Evolutionary conservation across 2,888 invertebrate genomes (phyloP), one percentile per base, ranked within the genome.

Genomic region (Achlya flavicornis): DNA sequence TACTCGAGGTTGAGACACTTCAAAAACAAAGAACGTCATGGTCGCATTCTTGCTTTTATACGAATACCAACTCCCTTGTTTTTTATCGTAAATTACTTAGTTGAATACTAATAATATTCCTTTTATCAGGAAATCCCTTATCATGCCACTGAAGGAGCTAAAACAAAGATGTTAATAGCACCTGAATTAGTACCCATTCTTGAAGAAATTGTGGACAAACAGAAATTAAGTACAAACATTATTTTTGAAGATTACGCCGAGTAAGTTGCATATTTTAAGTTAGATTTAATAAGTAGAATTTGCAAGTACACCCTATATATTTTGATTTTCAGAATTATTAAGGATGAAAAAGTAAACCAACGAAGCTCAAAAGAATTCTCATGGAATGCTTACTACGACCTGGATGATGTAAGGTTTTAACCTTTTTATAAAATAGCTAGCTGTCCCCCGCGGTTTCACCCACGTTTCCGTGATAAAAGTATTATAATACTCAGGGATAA

Each of bases 301-400:
- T 26, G 1, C 26, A 26, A 26, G 26, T 26, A 26, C 26, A 26
- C 26, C 26, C 26, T 26, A 41, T 41, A 35, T 19, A 32, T 64
- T 59, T 33, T 7, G 57, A 64, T 81, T 83, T 41, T 32, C 66
- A 95, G 95, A 70, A 81, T 94, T 63, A 94, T 95, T 68, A 87
- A 89, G 19, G 84, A 84, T 43, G 94, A 94, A 71, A 86, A 91
- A 74, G 76, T 78, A 85, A 74, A 76, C 80, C 26, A 66, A 2
- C 82, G 82, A 4, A 64, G 75, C n/a, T 63, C 69, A 33, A 72
- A 80, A 26, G 80, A 72, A 0, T 95, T 96, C 66, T 94, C 94
- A 12, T 96, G 96, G 95, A 94, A 87, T 0, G 92, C 92, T 0
- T 97, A 97, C 76, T 93, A 96, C 75, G 93, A 93, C 12, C 86